These are phyloP conservation scores for Isurus oxyrinchus DNA, from an alignment of 2,113 vertebrate genomes.

Conservation along the genomic window DNA sequence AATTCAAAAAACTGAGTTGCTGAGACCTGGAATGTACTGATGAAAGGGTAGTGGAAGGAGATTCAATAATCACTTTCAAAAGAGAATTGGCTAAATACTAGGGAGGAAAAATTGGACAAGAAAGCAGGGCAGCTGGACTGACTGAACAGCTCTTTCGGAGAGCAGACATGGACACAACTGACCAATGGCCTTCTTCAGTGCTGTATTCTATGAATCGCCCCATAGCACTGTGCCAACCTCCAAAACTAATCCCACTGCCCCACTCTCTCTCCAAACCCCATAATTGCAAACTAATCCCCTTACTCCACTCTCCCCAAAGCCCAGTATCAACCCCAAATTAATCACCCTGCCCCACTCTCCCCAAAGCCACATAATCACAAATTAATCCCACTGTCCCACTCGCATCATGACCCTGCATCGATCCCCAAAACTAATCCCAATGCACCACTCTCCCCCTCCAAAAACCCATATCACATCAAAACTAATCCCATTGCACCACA, in stretches of 20 bases:
- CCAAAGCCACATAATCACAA: neutral
- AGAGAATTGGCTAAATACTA: too few relatives aligned
- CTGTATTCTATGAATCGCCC: neutral
- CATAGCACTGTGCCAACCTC: neutral
- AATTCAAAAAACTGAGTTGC: neutral
- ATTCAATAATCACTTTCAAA: too few relatives aligned
- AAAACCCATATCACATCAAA: too few relatives aligned
- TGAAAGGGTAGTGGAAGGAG: too few relatives aligned
- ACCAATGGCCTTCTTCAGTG: neutral
- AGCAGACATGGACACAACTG: neutral
- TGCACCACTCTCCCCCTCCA: neutral
- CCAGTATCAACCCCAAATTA: neutral
- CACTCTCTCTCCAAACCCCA: neutral
- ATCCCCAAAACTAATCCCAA: neutral
- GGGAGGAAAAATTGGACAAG: too few relatives aligned
- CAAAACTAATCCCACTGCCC: neutral
- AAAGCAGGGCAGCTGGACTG: neutral
- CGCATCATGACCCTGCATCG: neutral
- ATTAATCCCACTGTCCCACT: too few relatives aligned
- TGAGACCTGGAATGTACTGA: neutral
- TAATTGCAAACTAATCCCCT: neutral
- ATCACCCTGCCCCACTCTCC: neutral
- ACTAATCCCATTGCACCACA: too few relatives aligned
- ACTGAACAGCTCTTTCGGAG: neutral
- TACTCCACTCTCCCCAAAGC: neutral